Evolutionary conservation across 1,140 invertebrate genomes (phyloP).

Genomic region (Pseudomyrmex concolor): DNA sequence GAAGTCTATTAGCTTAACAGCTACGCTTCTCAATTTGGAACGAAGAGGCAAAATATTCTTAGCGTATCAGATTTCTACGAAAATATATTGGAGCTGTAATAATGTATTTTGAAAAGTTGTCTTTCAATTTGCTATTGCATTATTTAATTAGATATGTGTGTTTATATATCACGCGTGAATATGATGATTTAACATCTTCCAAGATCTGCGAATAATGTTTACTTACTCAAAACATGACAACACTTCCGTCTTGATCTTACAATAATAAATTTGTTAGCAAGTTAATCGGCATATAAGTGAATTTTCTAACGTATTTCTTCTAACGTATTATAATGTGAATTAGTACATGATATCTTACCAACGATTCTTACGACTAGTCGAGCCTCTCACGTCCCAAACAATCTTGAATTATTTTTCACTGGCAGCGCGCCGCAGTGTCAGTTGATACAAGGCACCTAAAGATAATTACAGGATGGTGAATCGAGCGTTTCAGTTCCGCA

Average conservation of each 20-base stretch:
- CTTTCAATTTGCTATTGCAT: no score
- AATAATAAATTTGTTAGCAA: constrained; percentile 61
- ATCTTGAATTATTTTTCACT: constrained; percentile 31
- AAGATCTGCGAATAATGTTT: constrained; percentile 32
- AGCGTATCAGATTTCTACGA: neutral
- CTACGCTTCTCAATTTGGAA: neutral
- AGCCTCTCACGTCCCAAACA: neutral
- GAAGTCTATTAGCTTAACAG: constrained; percentile 7
- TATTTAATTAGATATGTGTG: constrained; percentile 1
- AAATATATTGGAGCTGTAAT: no score
- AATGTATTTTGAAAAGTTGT: no score
- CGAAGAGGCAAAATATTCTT: neutral
- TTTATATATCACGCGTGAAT: constrained; percentile 45
- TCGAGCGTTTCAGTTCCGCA: constrained; percentile 40
- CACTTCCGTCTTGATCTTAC: constrained; percentile 61
- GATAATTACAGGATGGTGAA: constrained; percentile 29
- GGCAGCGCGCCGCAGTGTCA: neutral
- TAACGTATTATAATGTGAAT: constrained; percentile 70
- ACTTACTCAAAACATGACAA: constrained; percentile 56
- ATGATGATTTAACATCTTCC: constrained; percentile 13
- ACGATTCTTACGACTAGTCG: constrained; percentile 42
- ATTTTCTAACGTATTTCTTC: constrained; percentile 64
- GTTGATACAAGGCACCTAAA: constrained; percentile 16
- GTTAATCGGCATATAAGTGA: constrained; percentile 72
- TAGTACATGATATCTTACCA: constrained; percentile 25